Evolutionary conservation across 2,113 vertebrate genomes (phyloP), one percentile per base, ranked within the genome.

Genomic region (Stegastes partitus): DNA sequence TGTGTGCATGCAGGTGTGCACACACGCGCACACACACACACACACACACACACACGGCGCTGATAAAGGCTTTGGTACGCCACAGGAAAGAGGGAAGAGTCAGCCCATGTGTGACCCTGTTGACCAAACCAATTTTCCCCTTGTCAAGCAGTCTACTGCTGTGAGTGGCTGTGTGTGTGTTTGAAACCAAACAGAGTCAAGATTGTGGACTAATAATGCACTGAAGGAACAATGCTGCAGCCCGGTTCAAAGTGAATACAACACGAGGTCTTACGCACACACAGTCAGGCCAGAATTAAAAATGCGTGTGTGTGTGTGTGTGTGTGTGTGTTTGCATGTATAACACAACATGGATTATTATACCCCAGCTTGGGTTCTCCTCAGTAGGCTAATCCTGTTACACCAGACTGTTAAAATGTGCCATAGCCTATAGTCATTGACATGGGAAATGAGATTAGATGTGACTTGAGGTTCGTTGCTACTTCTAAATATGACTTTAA

Each of bases 121-220:
- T 79, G 85, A 88, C 85, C 85, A 86, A 86, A 85, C 85, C 87
- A 91, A 89, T 88, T 86, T 88, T 76, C 79, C 45, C 56, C 77
- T 59, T 86, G 85, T 89, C 81, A 83, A 58, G 59, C 45, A 62
- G 69, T 58, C 44, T 11, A 31, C 53, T 67, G 62, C 62, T 55
- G 45, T 42, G 47, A 57, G 70, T 22, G 39, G 37, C 22, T 82
- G 34, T 61, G 68, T 54, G 70, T 69, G 71, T 63, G 16, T 61
- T 18, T 54, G n/a, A 68, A 26, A 34, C n/a, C 34, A 39, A 63
- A 55, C 18, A n/a, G 63, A 84, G 34, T 42, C 19, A 44, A 59
- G n/a, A 77, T 42, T 50, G 51, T 53, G 70, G 39, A 23, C 50
- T 77, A 79, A 68, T 74, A 67, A 74, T 68, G 39, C 8, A 58